Conservation (phyloP, 2,888 invertebrate genomes). For the Aricia artaxerxes region DNA sequence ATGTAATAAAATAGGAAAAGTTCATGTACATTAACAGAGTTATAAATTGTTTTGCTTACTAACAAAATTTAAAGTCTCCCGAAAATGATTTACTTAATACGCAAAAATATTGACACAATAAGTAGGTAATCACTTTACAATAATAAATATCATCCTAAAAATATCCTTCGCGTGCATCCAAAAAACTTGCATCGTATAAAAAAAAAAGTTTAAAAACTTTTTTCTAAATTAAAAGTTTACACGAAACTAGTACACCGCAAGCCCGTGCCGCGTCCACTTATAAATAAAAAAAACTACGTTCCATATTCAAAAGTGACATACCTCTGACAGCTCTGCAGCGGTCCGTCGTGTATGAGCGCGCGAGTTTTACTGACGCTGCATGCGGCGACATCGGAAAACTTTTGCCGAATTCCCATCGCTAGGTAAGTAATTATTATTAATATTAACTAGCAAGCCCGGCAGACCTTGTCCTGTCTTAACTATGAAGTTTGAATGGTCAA, state of each 20-base stretch:
- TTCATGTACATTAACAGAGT: too few species aligned
- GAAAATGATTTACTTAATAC: too few species aligned
- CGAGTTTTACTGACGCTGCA: neutral
- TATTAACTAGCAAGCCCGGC: neutral
- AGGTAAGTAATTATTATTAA: neutral
- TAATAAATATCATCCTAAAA: too few species aligned
- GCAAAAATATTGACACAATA: too few species aligned
- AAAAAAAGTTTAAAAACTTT: neutral
- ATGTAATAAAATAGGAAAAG: too few species aligned
- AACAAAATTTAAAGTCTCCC: too few species aligned
- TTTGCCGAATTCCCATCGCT: neutral
- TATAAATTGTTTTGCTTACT: too few species aligned
- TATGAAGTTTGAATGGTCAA: too few species aligned
- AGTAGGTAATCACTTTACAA: too few species aligned
- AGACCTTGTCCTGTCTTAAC: too few species aligned
- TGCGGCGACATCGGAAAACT: neutral
- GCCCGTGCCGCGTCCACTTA: neutral
- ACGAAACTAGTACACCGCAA: neutral
- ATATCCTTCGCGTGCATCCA: neutral
- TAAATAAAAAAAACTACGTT: constrained; percentile 12
- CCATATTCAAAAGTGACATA: constrained; percentile 19
- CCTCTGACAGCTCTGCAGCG: neutral
- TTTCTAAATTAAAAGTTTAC: neutral
- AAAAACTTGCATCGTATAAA: neutral
- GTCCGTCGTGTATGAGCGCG: neutral